Percentiles rank a stretch among this genome's conserved stretches.
Conservation (phyloP, 2,888 invertebrate genomes). For the Clivina fossor region DNA sequence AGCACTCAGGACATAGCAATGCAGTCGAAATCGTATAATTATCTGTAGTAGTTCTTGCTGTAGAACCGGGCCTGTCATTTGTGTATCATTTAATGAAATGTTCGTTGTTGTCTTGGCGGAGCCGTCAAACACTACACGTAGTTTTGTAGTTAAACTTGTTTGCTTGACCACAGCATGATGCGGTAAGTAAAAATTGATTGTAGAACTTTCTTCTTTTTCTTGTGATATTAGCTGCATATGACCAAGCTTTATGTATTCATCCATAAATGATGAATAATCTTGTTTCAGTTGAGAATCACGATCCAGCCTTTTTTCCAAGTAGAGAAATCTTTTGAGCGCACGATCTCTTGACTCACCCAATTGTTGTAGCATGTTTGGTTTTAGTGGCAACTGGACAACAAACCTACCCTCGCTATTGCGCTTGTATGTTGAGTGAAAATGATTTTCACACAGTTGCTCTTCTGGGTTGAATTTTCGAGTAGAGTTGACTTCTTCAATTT, state of each 20-base stretch:
- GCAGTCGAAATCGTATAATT: too few species aligned
- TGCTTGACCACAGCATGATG: neutral
- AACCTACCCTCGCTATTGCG: conserved; percentile 11
- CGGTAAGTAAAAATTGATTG: neutral
- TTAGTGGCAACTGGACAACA: conserved; percentile 17
- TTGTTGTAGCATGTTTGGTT: neutral
- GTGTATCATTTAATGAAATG: neutral
- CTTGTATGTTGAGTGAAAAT: neutral
- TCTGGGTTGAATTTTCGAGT: neutral
- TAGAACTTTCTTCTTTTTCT: neutral
- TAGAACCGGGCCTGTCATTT: neutral
- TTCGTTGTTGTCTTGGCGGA: too few species aligned
- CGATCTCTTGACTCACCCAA: conserved; percentile 1
- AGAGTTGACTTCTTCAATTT: conserved; percentile 2
- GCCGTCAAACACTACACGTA: neutral
- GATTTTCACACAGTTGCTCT: neutral
- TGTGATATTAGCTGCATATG: neutral
- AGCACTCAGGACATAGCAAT: conserved; percentile 1
- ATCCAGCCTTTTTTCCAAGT: neutral
- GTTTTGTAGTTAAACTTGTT: neutral
- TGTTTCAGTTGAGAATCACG: neutral
- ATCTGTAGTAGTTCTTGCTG: neutral
- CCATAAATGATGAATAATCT: neutral
- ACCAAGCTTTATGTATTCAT: neutral
- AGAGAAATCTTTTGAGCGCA: neutral